phyloP scores from a whole-genome alignment of 2,888 invertebrate genomes.

The Aphodius sticticus region DNA sequence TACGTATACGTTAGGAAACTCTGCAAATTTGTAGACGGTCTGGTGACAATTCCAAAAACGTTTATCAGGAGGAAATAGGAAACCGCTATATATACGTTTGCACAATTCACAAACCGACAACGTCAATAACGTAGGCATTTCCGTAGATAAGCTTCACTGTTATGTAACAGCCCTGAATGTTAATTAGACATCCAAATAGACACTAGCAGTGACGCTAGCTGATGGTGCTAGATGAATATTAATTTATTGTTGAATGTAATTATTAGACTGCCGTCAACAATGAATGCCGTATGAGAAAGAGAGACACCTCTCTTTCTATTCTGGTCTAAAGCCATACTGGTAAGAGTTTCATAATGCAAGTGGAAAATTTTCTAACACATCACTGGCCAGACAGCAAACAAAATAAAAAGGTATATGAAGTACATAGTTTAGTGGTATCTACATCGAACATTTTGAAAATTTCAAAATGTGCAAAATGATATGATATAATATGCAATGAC shows the following conservation, averaged over 20 bases:
- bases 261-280: neutral
- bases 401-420: too few relatives aligned
- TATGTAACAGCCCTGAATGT: conserved; percentile 18
- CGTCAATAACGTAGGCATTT: conserved; percentile 26
- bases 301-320: neutral
- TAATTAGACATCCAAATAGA: conserved; percentile 15
- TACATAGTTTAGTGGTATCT: too few relatives aligned
- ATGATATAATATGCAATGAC: too few relatives aligned
- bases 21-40: neutral
- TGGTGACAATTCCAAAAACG: conserved; percentile 1
- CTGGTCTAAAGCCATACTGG: too few relatives aligned
- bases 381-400: too few relatives aligned
- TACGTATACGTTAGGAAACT: neutral
- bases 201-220: neutral
- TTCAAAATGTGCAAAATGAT: too few relatives aligned
- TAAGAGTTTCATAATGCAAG: too few relatives aligned
- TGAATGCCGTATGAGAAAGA: neutral
- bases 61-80: conserved; percentile 29
- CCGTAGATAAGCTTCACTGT: conserved; percentile 26
- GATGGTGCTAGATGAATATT: conserved; percentile 16
- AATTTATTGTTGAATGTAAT: conserved; percentile 6
- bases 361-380: too few relatives aligned
- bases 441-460: too few relatives aligned
- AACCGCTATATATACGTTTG: conserved; percentile 24
- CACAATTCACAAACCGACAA: conserved; percentile 6